phyloP scores from a whole-genome alignment of 2,113 vertebrate species.

The Herpailurus yagouaroundi region DNA sequence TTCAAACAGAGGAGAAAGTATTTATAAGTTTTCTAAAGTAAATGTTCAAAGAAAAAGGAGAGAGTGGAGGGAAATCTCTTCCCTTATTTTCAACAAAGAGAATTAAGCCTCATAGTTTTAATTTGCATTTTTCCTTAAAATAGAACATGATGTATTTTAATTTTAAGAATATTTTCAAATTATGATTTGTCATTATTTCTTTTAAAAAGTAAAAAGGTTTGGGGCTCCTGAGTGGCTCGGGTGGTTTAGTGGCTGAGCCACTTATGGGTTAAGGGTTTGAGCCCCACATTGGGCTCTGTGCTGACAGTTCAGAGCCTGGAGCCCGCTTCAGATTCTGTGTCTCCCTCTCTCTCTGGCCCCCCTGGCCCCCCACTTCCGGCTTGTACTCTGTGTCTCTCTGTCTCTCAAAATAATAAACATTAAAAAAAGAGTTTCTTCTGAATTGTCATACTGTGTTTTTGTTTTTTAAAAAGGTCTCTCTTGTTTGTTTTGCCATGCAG shows the following conservation, averaged over 20 bases:
- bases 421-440: neutral
- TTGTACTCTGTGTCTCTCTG: too few species aligned
- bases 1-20: neutral
- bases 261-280: too few species aligned
- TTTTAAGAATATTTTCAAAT: neutral
- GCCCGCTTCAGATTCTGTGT: too few species aligned
- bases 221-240: too few species aligned
- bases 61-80: neutral
- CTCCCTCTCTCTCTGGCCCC: too few species aligned
- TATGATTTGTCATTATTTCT: neutral
- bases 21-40: neutral
- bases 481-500: constrained; percentile 45
- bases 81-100: neutral
- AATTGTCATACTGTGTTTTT: neutral
- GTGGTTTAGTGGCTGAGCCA: too few species aligned
- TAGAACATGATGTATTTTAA: neutral
- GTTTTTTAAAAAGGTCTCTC: neutral
- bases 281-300: too few species aligned
- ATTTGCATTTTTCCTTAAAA: neutral
- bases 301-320: too few species aligned
- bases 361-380: too few species aligned
- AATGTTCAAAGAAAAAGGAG: neutral
- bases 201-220: neutral
- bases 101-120: neutral
- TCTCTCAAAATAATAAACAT: too few species aligned